Evolutionary conservation across 2,888 invertebrate genomes (phyloP).

Genomic region (Cyclophora punctaria): DNA sequence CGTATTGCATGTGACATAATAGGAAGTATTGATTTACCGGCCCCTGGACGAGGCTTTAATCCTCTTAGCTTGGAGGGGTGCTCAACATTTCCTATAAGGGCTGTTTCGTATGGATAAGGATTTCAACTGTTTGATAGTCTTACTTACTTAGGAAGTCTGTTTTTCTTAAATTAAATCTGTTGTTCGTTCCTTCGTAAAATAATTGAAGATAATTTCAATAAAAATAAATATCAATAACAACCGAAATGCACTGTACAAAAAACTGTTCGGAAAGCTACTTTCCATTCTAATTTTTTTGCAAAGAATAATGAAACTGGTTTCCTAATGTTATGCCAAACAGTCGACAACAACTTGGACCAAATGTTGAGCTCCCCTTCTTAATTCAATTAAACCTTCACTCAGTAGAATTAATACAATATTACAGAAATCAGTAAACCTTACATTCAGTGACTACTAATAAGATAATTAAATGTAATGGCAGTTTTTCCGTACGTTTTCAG

Average conservation of each 20-base stretch:
- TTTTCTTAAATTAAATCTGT: no score
- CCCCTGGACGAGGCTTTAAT: slow-evolving; percentile 35
- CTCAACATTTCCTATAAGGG: slow-evolving; percentile 33
- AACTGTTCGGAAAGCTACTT: background rate
- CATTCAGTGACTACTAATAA: background rate
- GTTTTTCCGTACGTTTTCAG: slow-evolving; percentile 44
- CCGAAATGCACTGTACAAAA: background rate
- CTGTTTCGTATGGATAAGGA: no score
- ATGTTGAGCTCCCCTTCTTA: slow-evolving; percentile 41
- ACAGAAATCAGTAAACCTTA: slow-evolving; percentile 24
- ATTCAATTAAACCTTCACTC: slow-evolving; percentile 51
- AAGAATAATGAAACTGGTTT: background rate
- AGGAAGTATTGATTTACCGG: slow-evolving; percentile 56
- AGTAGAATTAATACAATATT: slow-evolving; percentile 33
- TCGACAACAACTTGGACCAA: slow-evolving; percentile 1
- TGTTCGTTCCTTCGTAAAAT: no score
- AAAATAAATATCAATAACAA: no score
- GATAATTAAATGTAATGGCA: slow-evolving; percentile 32
- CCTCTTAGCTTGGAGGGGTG: slow-evolving; percentile 46
- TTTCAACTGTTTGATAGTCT: no score
- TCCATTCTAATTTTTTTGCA: background rate
- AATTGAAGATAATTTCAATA: no score
- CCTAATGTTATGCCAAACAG: background rate
- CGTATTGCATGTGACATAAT: slow-evolving; percentile 19
- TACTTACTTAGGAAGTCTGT: no score